phyloP scores from a whole-genome alignment of 2,888 invertebrate species.

The Volucella bombylans region DNA sequence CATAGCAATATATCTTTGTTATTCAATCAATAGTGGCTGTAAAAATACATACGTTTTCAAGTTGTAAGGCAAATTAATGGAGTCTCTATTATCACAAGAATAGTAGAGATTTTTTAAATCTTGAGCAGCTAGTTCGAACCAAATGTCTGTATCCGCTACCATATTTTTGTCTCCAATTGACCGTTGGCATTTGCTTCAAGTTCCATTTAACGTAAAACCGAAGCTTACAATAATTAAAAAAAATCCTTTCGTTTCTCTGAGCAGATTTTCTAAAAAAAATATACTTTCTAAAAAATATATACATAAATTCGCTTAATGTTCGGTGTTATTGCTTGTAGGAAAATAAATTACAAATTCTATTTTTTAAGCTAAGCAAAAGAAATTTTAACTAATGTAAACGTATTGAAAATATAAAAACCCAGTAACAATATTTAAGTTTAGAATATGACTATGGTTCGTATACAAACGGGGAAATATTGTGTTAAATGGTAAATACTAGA shows the following conservation, averaged over 20 bases:
- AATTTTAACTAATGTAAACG: conserved; percentile 18
- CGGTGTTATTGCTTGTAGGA: conserved; percentile 64
- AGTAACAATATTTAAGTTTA: conserved; percentile 25
- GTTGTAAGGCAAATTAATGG: no score
- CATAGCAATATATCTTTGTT: no score
- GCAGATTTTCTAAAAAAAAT: not conserved
- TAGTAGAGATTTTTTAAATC: no score
- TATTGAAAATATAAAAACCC: conserved; percentile 20
- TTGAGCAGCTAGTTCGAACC: no score
- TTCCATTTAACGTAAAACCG: no score
- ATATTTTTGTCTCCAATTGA: no score
- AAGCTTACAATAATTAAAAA: no score
- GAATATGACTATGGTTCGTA: conserved; percentile 15
- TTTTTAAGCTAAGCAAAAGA: conserved; percentile 37
- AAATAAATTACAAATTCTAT: conserved; percentile 42
- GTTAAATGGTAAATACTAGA: conserved; percentile 66
- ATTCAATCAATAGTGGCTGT: no score
- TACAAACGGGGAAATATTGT: conserved; percentile 59
- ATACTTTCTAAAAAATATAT: not conserved
- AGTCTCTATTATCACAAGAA: no score
- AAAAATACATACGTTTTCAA: no score
- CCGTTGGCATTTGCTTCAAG: no score
- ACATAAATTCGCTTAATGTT: conserved; percentile 52
- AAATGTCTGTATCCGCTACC: no score
- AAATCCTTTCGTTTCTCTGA: not conserved